Percentiles rank a stretch among this genome's conserved stretches.
These are phyloP conservation scores for Bovichtus variegatus DNA, from an alignment of 2,797 vertebrate genomes.

Conservation along the genomic window DNA sequence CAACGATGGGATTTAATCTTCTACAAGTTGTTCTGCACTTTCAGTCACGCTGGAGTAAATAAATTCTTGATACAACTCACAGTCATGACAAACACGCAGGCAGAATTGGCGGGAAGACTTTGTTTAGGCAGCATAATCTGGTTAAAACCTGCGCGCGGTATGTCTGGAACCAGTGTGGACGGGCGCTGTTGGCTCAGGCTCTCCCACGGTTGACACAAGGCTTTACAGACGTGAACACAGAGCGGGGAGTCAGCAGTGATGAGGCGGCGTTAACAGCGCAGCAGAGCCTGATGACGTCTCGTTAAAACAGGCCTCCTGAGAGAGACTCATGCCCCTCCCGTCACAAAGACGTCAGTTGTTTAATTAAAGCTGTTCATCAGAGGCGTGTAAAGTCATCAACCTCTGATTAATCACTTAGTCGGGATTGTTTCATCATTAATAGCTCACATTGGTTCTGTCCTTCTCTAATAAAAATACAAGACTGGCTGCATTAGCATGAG, in stretches of 20 bases:
- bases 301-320: too few species aligned
- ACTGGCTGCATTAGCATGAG: neutral
- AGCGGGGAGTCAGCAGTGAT: neutral
- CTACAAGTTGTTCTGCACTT: neutral
- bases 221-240: neutral
- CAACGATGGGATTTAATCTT: neutral
- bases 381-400: neutral
- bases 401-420: neutral
- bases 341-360: neutral
- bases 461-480: neutral
- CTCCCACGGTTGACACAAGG: too few species aligned
- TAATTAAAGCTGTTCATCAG: neutral
- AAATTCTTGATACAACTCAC: neutral
- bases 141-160: conserved; percentile 2
- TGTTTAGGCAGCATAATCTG: conserved; percentile 39
- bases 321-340: neutral
- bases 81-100: neutral
- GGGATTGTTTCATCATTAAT: neutral
- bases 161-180: conserved; percentile 10
- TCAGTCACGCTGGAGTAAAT: neutral
- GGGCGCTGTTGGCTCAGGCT: too few species aligned
- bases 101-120: conserved; percentile 28
- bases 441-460: neutral
- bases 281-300: too few species aligned
- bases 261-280: too few species aligned